Conservation (phyloP, 2,888 invertebrate species). For the Phrixothrix hirtus region DNA sequence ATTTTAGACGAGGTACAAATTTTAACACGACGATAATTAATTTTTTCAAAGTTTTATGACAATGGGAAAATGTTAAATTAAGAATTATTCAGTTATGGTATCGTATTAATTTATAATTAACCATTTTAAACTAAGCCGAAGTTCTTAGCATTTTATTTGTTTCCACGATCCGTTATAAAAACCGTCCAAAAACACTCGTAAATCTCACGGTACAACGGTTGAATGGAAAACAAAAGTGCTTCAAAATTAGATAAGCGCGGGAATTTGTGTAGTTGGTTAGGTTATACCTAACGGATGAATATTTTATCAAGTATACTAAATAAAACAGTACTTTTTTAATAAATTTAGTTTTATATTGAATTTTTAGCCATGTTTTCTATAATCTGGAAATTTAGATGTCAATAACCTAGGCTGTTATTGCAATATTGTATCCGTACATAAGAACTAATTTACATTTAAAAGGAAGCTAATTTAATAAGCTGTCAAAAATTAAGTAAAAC, state of each 20-base stretch:
- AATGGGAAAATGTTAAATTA: constrained; percentile 13
- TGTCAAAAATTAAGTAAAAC: too few species aligned
- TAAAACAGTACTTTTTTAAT: constrained; percentile 22
- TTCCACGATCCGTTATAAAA: constrained; percentile 9
- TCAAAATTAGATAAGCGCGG: constrained; percentile 27
- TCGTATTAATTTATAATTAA: constrained; percentile 12
- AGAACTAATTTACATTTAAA: too few species aligned
- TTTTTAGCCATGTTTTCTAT: too few species aligned
- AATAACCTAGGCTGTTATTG: too few species aligned
- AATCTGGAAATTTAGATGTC: too few species aligned
- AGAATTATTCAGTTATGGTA: constrained; percentile 5
- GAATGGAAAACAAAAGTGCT: constrained; percentile 31
- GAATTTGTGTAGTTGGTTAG: constrained; percentile 15
- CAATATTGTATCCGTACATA: too few species aligned
- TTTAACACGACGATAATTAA: neutral
- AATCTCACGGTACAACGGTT: constrained; percentile 33
- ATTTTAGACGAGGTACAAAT: neutral
- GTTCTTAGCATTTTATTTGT: constrained; percentile 2
- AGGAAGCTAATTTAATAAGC: too few species aligned
- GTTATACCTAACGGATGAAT: constrained; percentile 25
- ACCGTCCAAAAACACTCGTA: constrained; percentile 9
- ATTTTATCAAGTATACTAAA: constrained; percentile 12
- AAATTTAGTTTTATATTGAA: too few species aligned
- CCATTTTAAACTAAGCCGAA: neutral
- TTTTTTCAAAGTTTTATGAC: too few species aligned